Evolutionary conservation across 2,113 vertebrate species (phyloP).

Genomic region (Cephalopholis sonnerati): DNA sequence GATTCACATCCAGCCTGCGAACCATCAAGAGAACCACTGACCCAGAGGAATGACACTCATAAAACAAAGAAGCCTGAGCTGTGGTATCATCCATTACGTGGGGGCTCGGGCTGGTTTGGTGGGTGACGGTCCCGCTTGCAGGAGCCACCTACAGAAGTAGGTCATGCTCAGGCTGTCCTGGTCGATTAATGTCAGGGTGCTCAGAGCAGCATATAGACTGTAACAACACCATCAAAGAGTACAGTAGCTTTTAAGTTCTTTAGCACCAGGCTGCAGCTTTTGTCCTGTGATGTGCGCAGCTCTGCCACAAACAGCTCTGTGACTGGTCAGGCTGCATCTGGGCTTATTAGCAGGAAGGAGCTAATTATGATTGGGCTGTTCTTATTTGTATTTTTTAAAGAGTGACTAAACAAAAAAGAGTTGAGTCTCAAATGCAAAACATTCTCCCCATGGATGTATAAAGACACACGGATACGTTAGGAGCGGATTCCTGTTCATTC

Average conservation of each 20-base stretch:
- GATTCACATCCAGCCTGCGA: constrained; percentile 1
- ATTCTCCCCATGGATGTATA: too few relatives aligned
- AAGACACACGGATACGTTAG: too few relatives aligned
- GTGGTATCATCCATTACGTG: constrained; percentile 30
- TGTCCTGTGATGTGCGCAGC: constrained; percentile 26
- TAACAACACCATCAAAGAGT: neutral
- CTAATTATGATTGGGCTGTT: constrained; percentile 2
- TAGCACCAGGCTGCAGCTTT: constrained; percentile 1
- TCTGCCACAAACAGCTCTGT: constrained; percentile 2
- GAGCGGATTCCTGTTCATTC: too few relatives aligned
- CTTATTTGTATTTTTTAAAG: neutral
- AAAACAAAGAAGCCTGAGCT: constrained; percentile 29
- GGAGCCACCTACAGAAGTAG: constrained; percentile 72
- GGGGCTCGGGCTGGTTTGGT: neutral
- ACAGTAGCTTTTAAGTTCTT: neutral
- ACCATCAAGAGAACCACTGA: constrained; percentile 34
- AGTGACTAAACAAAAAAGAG: neutral
- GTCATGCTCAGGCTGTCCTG: constrained; percentile 73
- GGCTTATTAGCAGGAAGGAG: constrained; percentile 5
- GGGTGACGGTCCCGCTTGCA: constrained; percentile 40
- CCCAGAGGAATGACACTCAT: constrained; percentile 30
- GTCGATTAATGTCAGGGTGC: constrained; percentile 62
- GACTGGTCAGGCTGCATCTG: constrained; percentile 24
- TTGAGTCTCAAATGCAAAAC: neutral
- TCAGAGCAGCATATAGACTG: constrained; percentile 25